A percentile compares a stretch with the other conserved stretches of the same genome.
phyloP scores from a whole-genome alignment of 1,140 invertebrate species.

The Atta colombica region DNA sequence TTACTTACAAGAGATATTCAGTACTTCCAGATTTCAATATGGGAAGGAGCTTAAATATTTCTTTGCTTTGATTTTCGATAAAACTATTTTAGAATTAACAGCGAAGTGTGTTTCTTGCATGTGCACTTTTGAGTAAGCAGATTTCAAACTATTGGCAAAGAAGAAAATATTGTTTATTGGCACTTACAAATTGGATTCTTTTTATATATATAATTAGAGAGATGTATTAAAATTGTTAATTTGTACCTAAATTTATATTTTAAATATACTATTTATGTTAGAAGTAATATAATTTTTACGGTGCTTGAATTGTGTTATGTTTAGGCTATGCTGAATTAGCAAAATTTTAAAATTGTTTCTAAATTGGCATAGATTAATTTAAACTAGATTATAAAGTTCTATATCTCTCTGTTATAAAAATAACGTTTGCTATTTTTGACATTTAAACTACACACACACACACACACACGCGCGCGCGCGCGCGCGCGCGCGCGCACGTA shows the following conservation, averaged over 20 bases:
- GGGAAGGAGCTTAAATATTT: slow-evolving; percentile 76
- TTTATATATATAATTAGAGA: neutral
- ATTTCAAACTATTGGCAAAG: slow-evolving; percentile 68
- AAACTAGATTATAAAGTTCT: neutral
- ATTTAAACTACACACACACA: neutral
- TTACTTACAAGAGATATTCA: slow-evolving; percentile 76
- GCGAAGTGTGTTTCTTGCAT: slow-evolving; percentile 50
- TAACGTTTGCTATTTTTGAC: neutral
- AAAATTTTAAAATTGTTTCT: slow-evolving; percentile 41
- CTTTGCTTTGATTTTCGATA: slow-evolving; percentile 72
- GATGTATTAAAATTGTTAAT: slow-evolving; percentile 40
- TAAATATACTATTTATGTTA: slow-evolving; percentile 13
- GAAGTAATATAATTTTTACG: slow-evolving; percentile 12
- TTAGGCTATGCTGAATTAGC: slow-evolving; percentile 31
- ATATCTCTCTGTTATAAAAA: neutral
- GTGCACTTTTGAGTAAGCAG: slow-evolving; percentile 32
- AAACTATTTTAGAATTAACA: slow-evolving; percentile 47
- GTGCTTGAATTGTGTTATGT: slow-evolving; percentile 35
- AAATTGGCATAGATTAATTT: slow-evolving; percentile 32
- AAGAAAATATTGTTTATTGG: slow-evolving; percentile 47
- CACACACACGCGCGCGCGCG: too few species aligned
- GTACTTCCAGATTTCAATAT: slow-evolving; percentile 76
- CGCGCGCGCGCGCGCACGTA: too few species aligned
- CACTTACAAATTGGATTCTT: neutral
- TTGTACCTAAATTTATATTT: slow-evolving; percentile 22